phyloP scores from a whole-genome alignment of 1,140 invertebrate species.

The Pectinophora gossypiella region DNA sequence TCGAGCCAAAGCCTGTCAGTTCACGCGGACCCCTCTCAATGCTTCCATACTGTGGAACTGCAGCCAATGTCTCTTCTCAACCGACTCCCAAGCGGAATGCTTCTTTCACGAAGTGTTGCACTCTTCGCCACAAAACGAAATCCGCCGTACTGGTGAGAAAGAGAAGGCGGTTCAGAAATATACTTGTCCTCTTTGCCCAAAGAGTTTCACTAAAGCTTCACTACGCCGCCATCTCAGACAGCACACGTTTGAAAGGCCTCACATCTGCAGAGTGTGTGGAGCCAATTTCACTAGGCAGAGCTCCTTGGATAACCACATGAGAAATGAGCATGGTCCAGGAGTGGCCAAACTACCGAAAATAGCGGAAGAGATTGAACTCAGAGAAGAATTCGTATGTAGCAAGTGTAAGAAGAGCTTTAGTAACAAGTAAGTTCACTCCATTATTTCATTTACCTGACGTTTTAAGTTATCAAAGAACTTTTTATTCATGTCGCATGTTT shows the following conservation, averaged over 20 bases:
- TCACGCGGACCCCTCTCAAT: conserved; percentile 12
- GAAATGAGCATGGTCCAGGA: conserved; percentile 54
- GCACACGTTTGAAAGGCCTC: conserved; percentile 88
- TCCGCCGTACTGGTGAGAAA: conserved; percentile 40
- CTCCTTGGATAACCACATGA: conserved; percentile 76
- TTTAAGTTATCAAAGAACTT: too few relatives aligned
- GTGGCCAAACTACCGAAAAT: conserved; percentile 15
- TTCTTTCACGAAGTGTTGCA: conserved; percentile 82
- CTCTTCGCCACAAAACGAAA: conserved; percentile 47
- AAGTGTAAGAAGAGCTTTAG: conserved; percentile 43
- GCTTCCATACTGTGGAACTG: conserved; percentile 64
- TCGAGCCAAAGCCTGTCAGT: conserved; percentile 73
- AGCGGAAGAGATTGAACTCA: conserved; percentile 11
- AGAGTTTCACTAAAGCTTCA: conserved; percentile 81
- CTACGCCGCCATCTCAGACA: conserved; percentile 81
- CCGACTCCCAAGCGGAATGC: conserved; percentile 76
- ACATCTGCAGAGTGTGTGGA: conserved; percentile 77
- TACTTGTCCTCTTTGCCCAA: conserved; percentile 80
- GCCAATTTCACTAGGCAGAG: conserved; percentile 80
- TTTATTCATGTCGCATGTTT: too few relatives aligned
- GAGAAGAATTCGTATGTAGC: conserved; percentile 20
- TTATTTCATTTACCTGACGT: too few relatives aligned
- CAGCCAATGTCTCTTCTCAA: conserved; percentile 61
- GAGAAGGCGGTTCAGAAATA: conserved; percentile 70
- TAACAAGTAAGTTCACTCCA: conserved; percentile 37